phyloP scores from a whole-genome alignment of 1,140 invertebrate species.

The Antheraea mylitta region DNA sequence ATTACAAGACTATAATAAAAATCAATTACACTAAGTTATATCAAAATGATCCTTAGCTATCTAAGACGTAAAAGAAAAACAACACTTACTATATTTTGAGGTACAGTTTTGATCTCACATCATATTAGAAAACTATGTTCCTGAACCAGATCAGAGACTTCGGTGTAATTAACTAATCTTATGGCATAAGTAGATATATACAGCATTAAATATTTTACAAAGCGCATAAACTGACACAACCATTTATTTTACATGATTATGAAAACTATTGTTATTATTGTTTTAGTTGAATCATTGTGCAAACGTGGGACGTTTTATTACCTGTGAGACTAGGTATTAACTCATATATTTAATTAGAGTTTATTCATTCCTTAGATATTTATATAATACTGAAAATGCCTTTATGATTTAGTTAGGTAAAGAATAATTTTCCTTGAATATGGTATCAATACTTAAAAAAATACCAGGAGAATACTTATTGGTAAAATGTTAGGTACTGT shows the following conservation, averaged over 20 bases:
- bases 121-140: neutral
- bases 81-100: too few species aligned
- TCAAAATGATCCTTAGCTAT: too few species aligned
- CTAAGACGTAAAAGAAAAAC: too few species aligned
- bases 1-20: too few species aligned
- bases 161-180: neutral
- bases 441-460: slow-evolving; percentile 15
- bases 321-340: neutral
- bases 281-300: neutral
- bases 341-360: neutral
- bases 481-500: slow-evolving; percentile 26
- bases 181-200: neutral
- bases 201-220: neutral
- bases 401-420: slow-evolving; percentile 20
- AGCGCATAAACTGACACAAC: neutral
- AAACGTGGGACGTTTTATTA: neutral
- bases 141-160: neutral
- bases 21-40: too few species aligned
- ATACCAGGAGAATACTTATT: slow-evolving; percentile 21
- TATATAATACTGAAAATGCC: slow-evolving; percentile 22
- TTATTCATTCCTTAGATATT: neutral
- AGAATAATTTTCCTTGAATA: slow-evolving; percentile 28
- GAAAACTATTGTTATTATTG: slow-evolving; percentile 2
- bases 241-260: neutral
- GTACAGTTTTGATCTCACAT: neutral